phyloP scores from a whole-genome alignment of 2,113 vertebrate species.

The Marcusenius ussheri region DNA sequence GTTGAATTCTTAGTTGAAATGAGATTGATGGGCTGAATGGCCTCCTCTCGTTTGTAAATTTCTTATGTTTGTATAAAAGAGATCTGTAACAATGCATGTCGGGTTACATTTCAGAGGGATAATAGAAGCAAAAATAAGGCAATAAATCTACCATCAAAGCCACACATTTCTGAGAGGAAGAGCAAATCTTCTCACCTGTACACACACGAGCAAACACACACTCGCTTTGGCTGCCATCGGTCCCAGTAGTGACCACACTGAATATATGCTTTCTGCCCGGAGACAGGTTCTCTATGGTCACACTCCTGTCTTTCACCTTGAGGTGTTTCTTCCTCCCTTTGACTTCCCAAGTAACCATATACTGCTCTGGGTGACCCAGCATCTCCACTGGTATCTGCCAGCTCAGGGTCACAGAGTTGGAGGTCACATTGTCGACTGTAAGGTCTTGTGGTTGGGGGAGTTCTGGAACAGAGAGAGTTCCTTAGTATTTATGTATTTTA shows the following conservation, averaged over 20 bases:
- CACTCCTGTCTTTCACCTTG: slow-evolving; percentile 12
- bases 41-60: too few relatives aligned
- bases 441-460: slow-evolving; percentile 41
- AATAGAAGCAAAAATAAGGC: background rate
- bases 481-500: background rate
- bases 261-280: slow-evolving; percentile 28
- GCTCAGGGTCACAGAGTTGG: slow-evolving; percentile 14
- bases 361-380: background rate
- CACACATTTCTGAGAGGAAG: background rate
- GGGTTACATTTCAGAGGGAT: background rate
- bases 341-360: slow-evolving; percentile 24
- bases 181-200: slow-evolving; percentile 26
- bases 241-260: slow-evolving; percentile 26
- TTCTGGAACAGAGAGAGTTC: background rate
- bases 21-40: too few relatives aligned
- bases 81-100: too few relatives aligned
- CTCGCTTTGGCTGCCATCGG: slow-evolving; percentile 17
- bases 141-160: background rate
- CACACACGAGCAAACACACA: background rate
- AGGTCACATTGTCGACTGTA: slow-evolving; percentile 11
- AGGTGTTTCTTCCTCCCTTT: background rate
- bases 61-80: too few relatives aligned
- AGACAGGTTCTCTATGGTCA: slow-evolving; percentile 25
- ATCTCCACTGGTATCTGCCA: slow-evolving; percentile 1
- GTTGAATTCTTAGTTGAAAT: too few relatives aligned